Evolutionary conservation across 1,140 invertebrate genomes (phyloP), one percentile per base, ranked within the genome.

Genomic region (Drosophila aff.): DNA sequence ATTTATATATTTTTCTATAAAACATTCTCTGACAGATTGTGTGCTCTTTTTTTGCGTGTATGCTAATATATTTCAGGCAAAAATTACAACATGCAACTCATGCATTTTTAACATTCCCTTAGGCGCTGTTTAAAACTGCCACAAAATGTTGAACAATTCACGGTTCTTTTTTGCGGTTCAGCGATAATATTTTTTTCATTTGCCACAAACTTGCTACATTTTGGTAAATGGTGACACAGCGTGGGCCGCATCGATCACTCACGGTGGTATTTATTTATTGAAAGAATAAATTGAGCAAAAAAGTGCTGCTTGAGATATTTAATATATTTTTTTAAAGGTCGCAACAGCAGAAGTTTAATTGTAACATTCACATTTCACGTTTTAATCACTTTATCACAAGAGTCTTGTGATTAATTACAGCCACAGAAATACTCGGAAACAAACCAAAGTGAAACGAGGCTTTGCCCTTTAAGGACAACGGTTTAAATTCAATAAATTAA

Each of bases 401-500:
- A 53, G 59, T 44, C 26, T 21, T 46, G 31, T 41, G 28, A 72
- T 71, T 72, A 41, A 72, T 49, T 46, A 9, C 52, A 18, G 16
- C 3, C 33, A 26, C 61, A 15, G 36, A 66, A 49, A 18, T n/a
- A 31, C 58, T 18, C 23, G 21, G 33, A 6, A 23, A 16, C 33
- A n/a, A 47, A n/a, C 18, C 26, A 26, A 72, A 21, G 6, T 41
- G 21, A 26, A 33, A 15, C 41, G 9, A 21, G 21, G 33, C 43
- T 36, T n/a, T 43, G 43, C 10, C 43, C 33, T 69, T 72, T 40
- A 71, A 71, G 43, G n/a, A 59, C 33, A 50, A 60, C 53, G 38
- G 46, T 60, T 61, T 72, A 72, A 73, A 60, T 72, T 72, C 67
- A 50, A 73, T 73, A 58, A 52, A 73, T 73, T 60, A 52, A 73